Percentiles rank a stretch among this genome's conserved stretches.
These are phyloP conservation scores for Bucorvus abyssinicus DNA, from an alignment of 2,797 vertebrate species.

Conservation along the genomic window DNA sequence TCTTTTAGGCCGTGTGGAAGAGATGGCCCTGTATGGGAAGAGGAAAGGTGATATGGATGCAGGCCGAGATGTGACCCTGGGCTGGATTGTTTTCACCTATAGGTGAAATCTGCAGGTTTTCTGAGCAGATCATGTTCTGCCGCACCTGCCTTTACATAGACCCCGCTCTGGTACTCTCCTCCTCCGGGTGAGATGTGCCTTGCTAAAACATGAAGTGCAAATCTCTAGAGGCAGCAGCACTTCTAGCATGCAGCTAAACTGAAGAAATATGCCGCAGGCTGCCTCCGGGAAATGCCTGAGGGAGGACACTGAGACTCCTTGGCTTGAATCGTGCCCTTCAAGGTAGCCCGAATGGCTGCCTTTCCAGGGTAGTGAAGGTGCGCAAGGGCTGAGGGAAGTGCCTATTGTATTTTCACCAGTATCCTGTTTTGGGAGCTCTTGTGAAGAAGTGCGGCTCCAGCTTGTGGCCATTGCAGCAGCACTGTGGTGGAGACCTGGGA, in stretches of 20 bases:
- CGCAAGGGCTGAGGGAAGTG: neutral
- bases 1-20: neutral
- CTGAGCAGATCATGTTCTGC: neutral
- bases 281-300: neutral
- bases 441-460: neutral
- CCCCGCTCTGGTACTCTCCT: neutral
- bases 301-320: neutral
- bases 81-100: neutral
- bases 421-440: neutral
- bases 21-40: accelerated
- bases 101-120: neutral
- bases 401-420: neutral
- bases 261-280: neutral
- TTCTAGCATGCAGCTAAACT: neutral
- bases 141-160: neutral
- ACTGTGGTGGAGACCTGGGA: accelerated
- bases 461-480: neutral
- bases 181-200: neutral
- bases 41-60: neutral
- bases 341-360: neutral
- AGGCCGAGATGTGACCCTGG: neutral
- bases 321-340: neutral
- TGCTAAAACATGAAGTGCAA: neutral
- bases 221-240: neutral
- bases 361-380: neutral